A percentile compares a stretch with the other conserved stretches of the same genome.
Evolutionary conservation across 2,113 vertebrate species (phyloP).

Genomic region (Leucoraja erinaceus): DNA sequence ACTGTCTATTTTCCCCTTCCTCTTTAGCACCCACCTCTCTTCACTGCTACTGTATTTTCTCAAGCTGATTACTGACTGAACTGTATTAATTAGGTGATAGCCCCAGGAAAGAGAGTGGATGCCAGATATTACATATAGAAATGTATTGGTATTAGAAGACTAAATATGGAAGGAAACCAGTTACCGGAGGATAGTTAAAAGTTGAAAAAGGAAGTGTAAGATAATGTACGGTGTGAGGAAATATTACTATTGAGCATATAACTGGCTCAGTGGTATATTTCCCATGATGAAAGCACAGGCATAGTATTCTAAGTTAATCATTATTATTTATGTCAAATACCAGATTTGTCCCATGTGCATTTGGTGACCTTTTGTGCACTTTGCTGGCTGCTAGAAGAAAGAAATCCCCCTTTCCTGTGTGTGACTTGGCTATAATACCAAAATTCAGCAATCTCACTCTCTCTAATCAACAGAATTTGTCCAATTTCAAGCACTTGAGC

Average conservation of each 20-base stretch:
- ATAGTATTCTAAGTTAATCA: background rate
- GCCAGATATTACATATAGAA: background rate
- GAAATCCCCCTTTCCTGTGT: background rate
- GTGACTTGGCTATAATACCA: background rate
- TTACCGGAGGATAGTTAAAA: too few relatives aligned
- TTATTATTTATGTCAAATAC: background rate
- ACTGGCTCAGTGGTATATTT: background rate
- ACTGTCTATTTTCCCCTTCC: background rate
- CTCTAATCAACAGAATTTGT: background rate
- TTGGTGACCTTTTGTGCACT: background rate
- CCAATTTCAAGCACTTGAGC: background rate
- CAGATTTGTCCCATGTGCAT: background rate
- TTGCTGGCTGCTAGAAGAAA: background rate
- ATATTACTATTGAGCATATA: background rate
- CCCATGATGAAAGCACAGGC: too few relatives aligned
- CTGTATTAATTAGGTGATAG: background rate
- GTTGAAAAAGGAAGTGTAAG: background rate
- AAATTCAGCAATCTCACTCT: background rate
- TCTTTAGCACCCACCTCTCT: background rate
- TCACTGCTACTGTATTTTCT: background rate
- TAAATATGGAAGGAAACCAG: background rate
- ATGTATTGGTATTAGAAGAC: background rate
- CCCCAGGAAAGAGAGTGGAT: background rate
- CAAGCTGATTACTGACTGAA: background rate
- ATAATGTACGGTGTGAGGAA: background rate